Percentiles rank a stretch among this genome's conserved stretches.
Evolutionary conservation across 2,113 vertebrate genomes (phyloP).

Genomic region (Sigmodon hispidus): DNA sequence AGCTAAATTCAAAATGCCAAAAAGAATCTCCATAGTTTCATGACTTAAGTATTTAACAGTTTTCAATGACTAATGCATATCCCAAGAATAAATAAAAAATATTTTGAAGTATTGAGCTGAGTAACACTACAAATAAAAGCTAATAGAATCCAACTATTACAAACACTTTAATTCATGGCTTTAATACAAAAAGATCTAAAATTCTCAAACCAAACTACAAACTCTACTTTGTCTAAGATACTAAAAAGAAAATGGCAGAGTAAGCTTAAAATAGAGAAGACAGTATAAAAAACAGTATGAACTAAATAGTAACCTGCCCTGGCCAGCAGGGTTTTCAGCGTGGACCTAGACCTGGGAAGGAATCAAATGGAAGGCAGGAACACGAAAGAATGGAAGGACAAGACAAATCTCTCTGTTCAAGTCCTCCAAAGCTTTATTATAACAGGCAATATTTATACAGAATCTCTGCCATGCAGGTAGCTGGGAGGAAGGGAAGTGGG

Average conservation of each 20-base stretch:
- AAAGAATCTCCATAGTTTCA: not conserved
- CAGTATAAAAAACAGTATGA: not conserved
- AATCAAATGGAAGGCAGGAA: too few relatives aligned
- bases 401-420: too few relatives aligned
- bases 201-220: not conserved
- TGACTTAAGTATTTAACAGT: not conserved
- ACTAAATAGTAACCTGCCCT: not conserved
- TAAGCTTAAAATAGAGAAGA: slow-evolving; percentile 1
- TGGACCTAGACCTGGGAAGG: too few relatives aligned
- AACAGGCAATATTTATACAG: too few relatives aligned
- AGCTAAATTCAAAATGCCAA: not conserved
- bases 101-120: not conserved
- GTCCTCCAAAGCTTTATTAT: too few relatives aligned
- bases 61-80: not conserved
- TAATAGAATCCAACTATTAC: not conserved
- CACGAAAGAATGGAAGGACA: too few relatives aligned
- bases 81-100: slow-evolving; percentile 12
- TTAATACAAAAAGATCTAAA: not conserved
- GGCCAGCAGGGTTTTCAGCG: too few relatives aligned
- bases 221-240: not conserved
- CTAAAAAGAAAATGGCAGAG: not conserved
- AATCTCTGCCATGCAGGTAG: too few relatives aligned
- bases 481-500: too few relatives aligned
- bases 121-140: not conserved
- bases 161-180: not conserved